A percentile compares a stretch with the other conserved stretches of the same genome.
These are phyloP conservation scores for Lagocephalus sceleratus DNA, from an alignment of 2,797 vertebrate genomes.

Conservation along the genomic window DNA sequence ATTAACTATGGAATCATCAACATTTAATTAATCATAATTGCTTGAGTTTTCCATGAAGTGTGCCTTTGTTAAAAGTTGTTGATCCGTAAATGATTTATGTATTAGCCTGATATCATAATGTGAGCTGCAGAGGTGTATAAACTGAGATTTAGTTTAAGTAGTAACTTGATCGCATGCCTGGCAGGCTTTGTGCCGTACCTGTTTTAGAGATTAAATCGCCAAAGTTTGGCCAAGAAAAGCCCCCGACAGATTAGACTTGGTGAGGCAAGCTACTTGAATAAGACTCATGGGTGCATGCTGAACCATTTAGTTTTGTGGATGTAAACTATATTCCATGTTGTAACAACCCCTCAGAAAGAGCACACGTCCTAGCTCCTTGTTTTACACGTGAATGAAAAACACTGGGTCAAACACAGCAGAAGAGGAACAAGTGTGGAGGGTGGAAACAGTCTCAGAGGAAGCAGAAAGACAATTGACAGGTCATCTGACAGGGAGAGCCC, in stretches of 20 bases:
- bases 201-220: neutral
- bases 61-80: conserved; percentile 13
- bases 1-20: neutral
- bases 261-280: too few relatives aligned
- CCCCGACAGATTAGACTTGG: too few relatives aligned
- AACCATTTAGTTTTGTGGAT: too few relatives aligned
- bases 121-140: neutral
- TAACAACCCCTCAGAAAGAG: too few relatives aligned
- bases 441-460: too few relatives aligned
- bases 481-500: neutral
- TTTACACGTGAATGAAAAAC: too few relatives aligned
- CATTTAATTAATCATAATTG: conserved; percentile 15
- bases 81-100: conserved; percentile 9
- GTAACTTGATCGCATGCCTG: neutral
- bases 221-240: too few relatives aligned
- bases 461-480: neutral
- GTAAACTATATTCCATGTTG: too few relatives aligned
- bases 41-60: conserved; percentile 4
- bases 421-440: too few relatives aligned
- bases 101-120: neutral
- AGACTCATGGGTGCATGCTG: too few relatives aligned
- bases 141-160: neutral
- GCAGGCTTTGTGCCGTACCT: neutral
- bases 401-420: too few relatives aligned
- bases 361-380: too few relatives aligned